A percentile compares a stretch with the other conserved stretches of the same genome.
phyloP scores from a whole-genome alignment of 2,888 invertebrate genomes.

The Dicyrtomina minuta region DNA sequence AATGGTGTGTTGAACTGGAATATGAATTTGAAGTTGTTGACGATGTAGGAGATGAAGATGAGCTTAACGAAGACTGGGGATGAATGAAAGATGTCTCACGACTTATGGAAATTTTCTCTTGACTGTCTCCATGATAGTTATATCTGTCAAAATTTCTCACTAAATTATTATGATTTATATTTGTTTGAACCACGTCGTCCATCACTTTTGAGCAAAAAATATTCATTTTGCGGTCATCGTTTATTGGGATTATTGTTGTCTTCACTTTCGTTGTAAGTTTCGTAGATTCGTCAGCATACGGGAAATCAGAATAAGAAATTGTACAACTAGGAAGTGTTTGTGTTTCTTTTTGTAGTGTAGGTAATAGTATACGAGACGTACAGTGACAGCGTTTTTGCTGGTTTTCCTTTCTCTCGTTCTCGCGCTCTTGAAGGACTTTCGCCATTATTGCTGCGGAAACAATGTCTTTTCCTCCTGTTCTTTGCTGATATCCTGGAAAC shows the following conservation, averaged over 20 bases:
- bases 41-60: slow-evolving; percentile 5
- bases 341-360: slow-evolving; percentile 42
- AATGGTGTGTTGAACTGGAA: not conserved
- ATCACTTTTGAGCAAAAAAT: not conserved
- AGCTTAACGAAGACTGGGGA: slow-evolving; percentile 11
- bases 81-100: slow-evolving; percentile 18
- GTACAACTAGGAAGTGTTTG: slow-evolving; percentile 51
- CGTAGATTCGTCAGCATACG: slow-evolving; percentile 38
- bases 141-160: slow-evolving; percentile 1
- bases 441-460: slow-evolving; percentile 88
- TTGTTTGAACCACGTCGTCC: not conserved
- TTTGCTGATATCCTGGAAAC: slow-evolving; percentile 28
- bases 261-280: slow-evolving; percentile 37
- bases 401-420: slow-evolving; percentile 65
- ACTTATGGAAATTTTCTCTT: not conserved
- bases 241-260: slow-evolving; percentile 21
- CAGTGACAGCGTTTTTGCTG: slow-evolving; percentile 48
- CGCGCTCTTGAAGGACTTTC: slow-evolving; percentile 83
- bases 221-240: not conserved
- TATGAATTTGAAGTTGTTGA: not conserved
- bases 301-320: slow-evolving; percentile 51
- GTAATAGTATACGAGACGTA: slow-evolving; percentile 47
- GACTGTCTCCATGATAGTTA: slow-evolving; percentile 7
- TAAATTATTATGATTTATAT: no score
- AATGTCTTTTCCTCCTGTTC: slow-evolving; percentile 62